Percentiles rank a stretch among this genome's conserved stretches.
Conservation (phyloP, 2,113 vertebrate species). For the Centropristis striata region DNA sequence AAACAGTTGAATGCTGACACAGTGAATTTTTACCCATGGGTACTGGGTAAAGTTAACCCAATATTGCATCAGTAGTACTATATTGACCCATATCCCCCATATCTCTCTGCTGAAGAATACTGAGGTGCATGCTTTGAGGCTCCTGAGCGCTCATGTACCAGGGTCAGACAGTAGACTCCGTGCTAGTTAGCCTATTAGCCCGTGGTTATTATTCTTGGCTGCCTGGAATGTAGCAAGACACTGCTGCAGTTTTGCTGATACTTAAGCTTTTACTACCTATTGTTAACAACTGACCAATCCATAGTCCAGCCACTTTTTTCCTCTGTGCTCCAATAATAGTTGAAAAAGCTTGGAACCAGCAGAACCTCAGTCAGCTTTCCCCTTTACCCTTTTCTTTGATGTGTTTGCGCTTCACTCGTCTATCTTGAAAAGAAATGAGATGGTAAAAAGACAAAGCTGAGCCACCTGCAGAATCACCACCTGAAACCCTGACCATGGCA, state of each 20-base stretch:
- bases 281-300: neutral
- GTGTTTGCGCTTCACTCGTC: no score
- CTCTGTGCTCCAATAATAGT: no score
- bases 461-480: no score
- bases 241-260: neutral
- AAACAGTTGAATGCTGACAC: neutral
- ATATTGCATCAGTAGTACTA: neutral
- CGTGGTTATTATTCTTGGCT: neutral
- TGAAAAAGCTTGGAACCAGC: no score
- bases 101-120: neutral
- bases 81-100: conserved; percentile 3
- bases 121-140: neutral
- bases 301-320: no score
- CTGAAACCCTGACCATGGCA: no score
- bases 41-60: neutral
- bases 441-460: no score
- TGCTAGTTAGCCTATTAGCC: neutral
- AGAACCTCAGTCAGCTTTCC: no score
- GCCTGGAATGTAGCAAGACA: neutral
- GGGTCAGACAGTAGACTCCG: neutral
- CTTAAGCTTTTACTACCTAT: neutral
- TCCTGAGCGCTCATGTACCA: no score
- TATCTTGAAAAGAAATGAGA: no score
- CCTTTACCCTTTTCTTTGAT: no score
- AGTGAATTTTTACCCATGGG: neutral